Percentiles rank a stretch among this genome's conserved stretches.
Conservation (phyloP, 2,113 vertebrate genomes). For the Australoheros scitulus region DNA sequence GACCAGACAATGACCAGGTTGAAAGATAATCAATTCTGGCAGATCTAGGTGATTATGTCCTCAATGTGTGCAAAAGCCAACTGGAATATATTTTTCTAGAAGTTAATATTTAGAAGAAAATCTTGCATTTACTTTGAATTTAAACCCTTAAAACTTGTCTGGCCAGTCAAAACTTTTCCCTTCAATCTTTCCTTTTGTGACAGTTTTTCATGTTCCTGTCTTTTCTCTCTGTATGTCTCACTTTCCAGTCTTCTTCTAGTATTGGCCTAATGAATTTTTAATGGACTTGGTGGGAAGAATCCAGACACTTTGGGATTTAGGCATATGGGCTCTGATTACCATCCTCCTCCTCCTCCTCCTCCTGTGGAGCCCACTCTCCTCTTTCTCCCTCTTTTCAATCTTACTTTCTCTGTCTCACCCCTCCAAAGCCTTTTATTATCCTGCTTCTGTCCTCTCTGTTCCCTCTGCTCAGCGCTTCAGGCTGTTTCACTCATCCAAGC, state of each 20-base stretch:
- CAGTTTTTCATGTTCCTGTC: conserved; percentile 16
- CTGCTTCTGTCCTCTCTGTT: conserved; percentile 54
- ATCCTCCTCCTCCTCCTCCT: conserved; percentile 39
- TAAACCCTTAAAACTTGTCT: background rate
- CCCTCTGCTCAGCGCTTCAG: conserved; percentile 36
- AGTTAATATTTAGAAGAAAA: background rate
- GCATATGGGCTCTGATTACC: conserved; percentile 72
- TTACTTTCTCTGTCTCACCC: conserved; percentile 53
- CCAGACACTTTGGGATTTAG: conserved; percentile 71
- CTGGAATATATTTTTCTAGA: background rate
- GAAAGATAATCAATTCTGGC: background rate
- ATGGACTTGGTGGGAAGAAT: conserved; percentile 75
- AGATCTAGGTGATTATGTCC: background rate
- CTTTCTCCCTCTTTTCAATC: conserved; percentile 52
- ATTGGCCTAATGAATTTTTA: conserved; percentile 75
- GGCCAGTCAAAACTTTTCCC: background rate
- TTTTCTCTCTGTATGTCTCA: conserved; percentile 28
- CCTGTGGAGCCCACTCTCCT: conserved; percentile 31
- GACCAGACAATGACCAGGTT: background rate
- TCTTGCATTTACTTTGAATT: background rate
- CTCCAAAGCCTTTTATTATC: conserved; percentile 47
- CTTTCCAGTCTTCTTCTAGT: conserved; percentile 40
- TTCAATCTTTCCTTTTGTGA: conserved; percentile 6
- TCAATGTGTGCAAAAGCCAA: background rate
- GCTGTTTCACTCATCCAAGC: conserved; percentile 57